These are phyloP conservation scores for Colinus virginianus DNA, from an alignment of 2,113 vertebrate species.

Conservation along the genomic window DNA sequence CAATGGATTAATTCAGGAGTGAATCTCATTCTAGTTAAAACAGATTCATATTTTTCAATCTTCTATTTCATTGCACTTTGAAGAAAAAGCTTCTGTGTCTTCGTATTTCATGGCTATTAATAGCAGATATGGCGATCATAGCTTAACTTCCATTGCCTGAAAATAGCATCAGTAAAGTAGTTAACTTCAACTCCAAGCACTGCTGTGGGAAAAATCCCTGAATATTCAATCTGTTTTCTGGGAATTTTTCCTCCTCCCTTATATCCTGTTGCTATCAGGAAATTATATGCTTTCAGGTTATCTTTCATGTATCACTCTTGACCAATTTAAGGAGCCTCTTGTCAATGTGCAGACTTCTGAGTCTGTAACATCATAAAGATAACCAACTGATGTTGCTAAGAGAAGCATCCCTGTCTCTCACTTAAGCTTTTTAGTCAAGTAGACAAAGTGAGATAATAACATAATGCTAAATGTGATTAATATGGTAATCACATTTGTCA, in stretches of 20 bases:
- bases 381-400: conserved; percentile 27
- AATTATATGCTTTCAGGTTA: not conserved
- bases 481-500: conserved; percentile 38
- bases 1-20: not conserved
- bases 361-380: conserved; percentile 2
- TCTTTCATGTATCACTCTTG: not conserved
- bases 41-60: not conserved
- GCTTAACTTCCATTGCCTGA: not conserved
- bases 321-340: conserved; percentile 1
- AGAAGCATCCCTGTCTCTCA: not conserved
- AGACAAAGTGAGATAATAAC: conserved; percentile 41
- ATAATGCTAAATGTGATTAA: conserved; percentile 50
- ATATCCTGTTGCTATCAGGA: not conserved
- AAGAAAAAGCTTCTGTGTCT: not conserved
- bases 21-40: not conserved
- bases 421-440: not conserved
- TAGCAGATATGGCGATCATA: not conserved
- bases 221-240: not conserved
- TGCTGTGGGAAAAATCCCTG: not conserved
- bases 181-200: not conserved
- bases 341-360: not conserved
- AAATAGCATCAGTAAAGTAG: not conserved
- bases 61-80: not conserved
- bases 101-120: not conserved
- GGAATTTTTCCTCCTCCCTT: not conserved